These are phyloP conservation scores for Conomelus anceps DNA, from an alignment of 2,888 invertebrate species.

Conservation along the genomic window DNA sequence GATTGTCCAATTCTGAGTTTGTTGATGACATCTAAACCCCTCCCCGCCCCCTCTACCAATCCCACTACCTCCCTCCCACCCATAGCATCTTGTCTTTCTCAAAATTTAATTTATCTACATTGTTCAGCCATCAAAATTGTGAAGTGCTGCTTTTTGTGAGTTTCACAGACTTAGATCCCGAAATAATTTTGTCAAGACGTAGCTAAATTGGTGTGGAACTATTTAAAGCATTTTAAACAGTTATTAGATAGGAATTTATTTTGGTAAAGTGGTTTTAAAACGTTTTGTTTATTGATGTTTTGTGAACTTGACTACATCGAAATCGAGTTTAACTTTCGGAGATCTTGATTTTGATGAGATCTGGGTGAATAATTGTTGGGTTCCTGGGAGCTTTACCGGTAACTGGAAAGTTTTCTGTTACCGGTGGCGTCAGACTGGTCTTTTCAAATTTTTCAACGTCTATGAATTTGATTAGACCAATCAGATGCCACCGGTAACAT, in stretches of 20 bases:
- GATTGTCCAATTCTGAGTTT: not conserved
- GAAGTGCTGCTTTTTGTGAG: not conserved
- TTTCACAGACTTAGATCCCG: not conserved
- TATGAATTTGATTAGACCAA: no score
- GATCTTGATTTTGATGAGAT: not conserved
- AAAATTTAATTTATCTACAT: not conserved
- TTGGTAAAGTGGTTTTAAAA: not conserved
- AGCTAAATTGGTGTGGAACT: not conserved
- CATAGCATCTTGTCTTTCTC: no score
- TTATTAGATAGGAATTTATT: not conserved
- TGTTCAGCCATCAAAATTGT: not conserved
- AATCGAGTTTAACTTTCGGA: not conserved
- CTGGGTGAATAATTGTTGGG: not conserved
- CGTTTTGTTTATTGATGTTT: not conserved
- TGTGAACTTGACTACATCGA: not conserved
- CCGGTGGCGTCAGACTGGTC: no score
- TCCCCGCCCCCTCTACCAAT: no score
- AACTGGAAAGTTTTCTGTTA: no score
- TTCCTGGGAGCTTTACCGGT: no score
- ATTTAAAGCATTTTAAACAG: not conserved
- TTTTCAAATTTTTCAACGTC: no score
- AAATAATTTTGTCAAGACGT: not conserved
- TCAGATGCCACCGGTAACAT: no score
- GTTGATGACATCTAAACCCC: no score
- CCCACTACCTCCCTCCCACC: no score